phyloP scores from a whole-genome alignment of 2,797 vertebrate species.

The Aeoliscus strigatus region DNA sequence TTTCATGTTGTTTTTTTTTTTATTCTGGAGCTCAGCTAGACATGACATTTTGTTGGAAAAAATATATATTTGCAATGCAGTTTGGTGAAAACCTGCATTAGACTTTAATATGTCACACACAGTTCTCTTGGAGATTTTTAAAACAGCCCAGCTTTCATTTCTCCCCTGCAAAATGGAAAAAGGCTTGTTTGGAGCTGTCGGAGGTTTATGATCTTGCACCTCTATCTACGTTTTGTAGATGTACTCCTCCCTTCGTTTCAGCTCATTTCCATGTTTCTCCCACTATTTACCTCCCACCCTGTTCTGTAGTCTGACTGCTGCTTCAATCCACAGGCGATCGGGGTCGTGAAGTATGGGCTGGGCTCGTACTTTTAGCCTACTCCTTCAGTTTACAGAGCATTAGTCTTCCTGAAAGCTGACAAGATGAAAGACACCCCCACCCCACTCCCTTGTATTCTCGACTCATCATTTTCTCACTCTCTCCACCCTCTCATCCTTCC shows the following conservation, averaged over 20 bases:
- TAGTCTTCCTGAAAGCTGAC: constrained; percentile 45
- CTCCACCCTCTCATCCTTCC: constrained; percentile 34
- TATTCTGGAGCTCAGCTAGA: no score
- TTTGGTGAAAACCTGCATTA: no score
- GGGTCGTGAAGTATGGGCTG: constrained; percentile 16
- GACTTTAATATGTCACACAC: no score
- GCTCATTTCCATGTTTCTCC: constrained; percentile 5
- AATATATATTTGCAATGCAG: no score
- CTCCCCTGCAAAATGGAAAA: no score
- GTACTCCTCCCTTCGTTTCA: constrained; percentile 11
- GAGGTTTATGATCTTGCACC: no score
- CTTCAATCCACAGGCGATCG: constrained; percentile 20
- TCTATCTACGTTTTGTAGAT: no score
- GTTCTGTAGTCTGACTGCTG: constrained; percentile 2
- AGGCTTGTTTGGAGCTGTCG: no score
- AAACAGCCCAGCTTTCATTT: no score
- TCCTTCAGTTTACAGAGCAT: constrained; percentile 34
- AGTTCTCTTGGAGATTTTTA: no score
- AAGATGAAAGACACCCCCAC: constrained; percentile 55
- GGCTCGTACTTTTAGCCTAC: constrained; percentile 27
- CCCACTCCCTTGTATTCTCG: constrained; percentile 19
- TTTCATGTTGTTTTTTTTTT: no score
- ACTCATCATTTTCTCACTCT: constrained; percentile 42
- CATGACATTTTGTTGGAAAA: no score
- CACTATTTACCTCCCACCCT: background rate